phyloP scores from a whole-genome alignment of 2,113 vertebrate genomes.

The Phalacrocorax brasilianus region DNA sequence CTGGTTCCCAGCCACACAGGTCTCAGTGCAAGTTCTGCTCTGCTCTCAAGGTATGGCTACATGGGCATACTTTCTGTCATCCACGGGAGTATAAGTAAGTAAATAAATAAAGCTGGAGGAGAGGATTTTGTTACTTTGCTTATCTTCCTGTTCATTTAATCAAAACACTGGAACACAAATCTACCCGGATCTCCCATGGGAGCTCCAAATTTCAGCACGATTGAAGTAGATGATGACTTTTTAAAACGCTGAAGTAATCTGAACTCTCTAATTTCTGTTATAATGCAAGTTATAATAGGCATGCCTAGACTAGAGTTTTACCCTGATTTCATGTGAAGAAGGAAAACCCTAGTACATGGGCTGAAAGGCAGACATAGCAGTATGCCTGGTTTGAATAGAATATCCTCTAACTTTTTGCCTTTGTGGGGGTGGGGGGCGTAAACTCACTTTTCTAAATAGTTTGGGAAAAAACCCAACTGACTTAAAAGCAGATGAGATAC shows the following conservation, averaged over 20 bases:
- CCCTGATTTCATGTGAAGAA: background rate
- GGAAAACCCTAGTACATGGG: background rate
- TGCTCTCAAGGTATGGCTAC: background rate
- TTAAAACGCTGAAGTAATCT: background rate
- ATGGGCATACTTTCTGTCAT: accelerated
- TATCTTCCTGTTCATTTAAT: background rate
- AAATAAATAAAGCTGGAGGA: background rate
- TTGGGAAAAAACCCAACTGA: background rate
- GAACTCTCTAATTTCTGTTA: background rate
- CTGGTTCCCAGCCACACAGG: accelerated
- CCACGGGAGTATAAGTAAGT: background rate
- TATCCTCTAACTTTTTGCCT: background rate
- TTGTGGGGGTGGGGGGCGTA: background rate
- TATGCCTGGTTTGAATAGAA: background rate
- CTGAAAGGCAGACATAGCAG: background rate
- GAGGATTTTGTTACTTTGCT: background rate
- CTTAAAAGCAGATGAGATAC: background rate
- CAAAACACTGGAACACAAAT: background rate
- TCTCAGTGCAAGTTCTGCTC: background rate
- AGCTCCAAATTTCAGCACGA: background rate
- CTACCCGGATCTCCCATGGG: background rate
- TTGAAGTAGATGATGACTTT: background rate
- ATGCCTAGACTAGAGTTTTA: background rate
- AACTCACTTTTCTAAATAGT: background rate
- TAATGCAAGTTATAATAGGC: background rate